Evolutionary conservation across 2,797 vertebrate species (phyloP).

Genomic region (Avahi laniger): DNA sequence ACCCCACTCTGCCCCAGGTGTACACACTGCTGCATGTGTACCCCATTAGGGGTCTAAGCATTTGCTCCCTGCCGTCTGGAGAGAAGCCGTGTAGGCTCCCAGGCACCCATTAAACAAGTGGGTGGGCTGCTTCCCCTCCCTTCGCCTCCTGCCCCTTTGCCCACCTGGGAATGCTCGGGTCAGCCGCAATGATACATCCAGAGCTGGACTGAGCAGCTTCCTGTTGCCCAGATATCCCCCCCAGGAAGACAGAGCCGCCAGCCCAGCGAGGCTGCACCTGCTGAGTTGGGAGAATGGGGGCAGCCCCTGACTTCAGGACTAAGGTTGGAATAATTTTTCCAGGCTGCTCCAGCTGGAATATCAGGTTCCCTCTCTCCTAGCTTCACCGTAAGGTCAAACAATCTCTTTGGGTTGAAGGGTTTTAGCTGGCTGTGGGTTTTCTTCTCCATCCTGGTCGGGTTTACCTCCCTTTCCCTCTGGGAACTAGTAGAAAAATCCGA

Average conservation of each 20-base stretch:
- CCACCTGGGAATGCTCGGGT: background rate
- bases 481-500: background rate
- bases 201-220: background rate
- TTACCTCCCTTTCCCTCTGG: background rate
- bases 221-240: background rate
- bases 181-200: background rate
- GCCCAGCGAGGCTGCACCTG: background rate
- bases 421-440: background rate
- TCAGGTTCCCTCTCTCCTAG: background rate
- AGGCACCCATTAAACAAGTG: accelerated
- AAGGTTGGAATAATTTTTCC: background rate
- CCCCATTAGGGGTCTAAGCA: background rate
- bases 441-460: background rate
- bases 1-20: accelerated
- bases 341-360: background rate
- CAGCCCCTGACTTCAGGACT: background rate
- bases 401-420: background rate
- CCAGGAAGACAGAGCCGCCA: background rate
- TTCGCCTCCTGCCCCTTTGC: background rate
- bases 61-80: background rate
- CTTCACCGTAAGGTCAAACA: background rate
- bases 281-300: background rate
- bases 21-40: accelerated
- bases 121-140: background rate
- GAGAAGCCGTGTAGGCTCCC: background rate